phyloP scores from a whole-genome alignment of 2,113 vertebrate genomes.

The Vimba vimba region DNA sequence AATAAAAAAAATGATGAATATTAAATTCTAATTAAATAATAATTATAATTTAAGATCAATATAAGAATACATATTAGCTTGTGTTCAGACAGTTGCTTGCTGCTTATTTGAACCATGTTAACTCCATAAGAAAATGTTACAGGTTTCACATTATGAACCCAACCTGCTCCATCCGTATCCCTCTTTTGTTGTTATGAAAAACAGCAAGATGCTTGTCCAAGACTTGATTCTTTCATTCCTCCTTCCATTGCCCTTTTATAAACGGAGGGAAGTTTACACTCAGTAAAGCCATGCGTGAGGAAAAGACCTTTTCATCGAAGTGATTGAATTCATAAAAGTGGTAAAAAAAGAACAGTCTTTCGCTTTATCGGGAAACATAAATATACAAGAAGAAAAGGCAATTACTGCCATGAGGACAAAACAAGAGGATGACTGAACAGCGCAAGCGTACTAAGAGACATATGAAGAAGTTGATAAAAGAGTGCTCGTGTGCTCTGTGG shows the following conservation, averaged over 20 bases:
- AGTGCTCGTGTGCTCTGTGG: conserved; percentile 37
- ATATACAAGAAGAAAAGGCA: conserved; percentile 19
- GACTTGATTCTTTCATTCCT: conserved; percentile 72
- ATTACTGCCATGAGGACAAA: conserved; percentile 18
- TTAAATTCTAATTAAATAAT: not conserved
- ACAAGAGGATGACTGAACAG: conserved; percentile 10
- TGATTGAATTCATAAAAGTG: conserved; percentile 54
- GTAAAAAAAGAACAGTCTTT: conserved; percentile 48
- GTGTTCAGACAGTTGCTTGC: not conserved
- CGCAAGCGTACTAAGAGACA: not conserved
- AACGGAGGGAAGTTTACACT: conserved; percentile 55
- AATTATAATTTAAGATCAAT: not conserved
- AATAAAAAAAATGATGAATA: not conserved
- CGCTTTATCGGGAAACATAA: conserved; percentile 36
- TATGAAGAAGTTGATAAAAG: conserved; percentile 40
- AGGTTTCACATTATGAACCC: not conserved
- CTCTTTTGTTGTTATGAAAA: conserved; percentile 11
- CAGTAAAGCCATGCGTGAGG: conserved; percentile 59
- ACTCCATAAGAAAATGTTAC: not conserved
- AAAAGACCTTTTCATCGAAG: conserved; percentile 54
- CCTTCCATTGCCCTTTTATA: conserved; percentile 42
- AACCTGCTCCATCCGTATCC: not conserved
- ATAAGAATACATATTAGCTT: not conserved
- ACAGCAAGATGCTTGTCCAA: conserved; percentile 38
- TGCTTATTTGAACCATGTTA: not conserved